Evolutionary conservation across 2,888 invertebrate genomes (phyloP), one percentile per base, ranked within the genome.

Genomic region (Drosophila incognita): DNA sequence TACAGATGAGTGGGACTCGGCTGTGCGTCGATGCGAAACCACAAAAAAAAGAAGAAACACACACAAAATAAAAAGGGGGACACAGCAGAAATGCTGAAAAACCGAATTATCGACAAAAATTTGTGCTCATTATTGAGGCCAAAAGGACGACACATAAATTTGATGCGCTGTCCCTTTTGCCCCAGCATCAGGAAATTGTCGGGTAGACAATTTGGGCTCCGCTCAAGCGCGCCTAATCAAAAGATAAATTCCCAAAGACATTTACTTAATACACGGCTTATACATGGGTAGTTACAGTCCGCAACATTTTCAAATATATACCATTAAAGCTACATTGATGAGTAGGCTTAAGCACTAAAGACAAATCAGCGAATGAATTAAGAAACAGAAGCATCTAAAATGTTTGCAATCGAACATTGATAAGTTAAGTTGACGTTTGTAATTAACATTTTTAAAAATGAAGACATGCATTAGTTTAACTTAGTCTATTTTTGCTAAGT

Each of bases 101-200:
- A 38, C 66, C 74, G 76, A 89, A 87, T 87, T 87, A 89, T 90
- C 89, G 87, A 81, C 64, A 81, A 77, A 87, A 87, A 84, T 56
- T 89, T 81, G 84, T 73, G 78, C 84, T 89, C 90, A 90, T 90
- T 87, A 89, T 90, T 76, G 80, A 66, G 67, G 71, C 70, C 74
- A 75, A 88, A 83, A 81, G 84, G 87, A 75, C 83, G 78, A 63
- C 70, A 82, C 81, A 81, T 86, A 89, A 85, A 87, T 88, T 88
- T 90, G 78, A 74, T 83, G 79, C 69, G 62, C 68, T 86, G 79
- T 89, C 86, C 87, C 69, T 81, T 86, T 84, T 72, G 54, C 60
- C 51, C 57, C 62, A 35, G 48, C 62, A 35, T 13, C 85, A 74
- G 89, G 88, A 84, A 89, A 79, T 82, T 71, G 84, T 65, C 65